Evolutionary conservation across 2,888 invertebrate species (phyloP), one percentile per base, ranked within the genome.

Genomic region (Slavum lentiscoides): DNA sequence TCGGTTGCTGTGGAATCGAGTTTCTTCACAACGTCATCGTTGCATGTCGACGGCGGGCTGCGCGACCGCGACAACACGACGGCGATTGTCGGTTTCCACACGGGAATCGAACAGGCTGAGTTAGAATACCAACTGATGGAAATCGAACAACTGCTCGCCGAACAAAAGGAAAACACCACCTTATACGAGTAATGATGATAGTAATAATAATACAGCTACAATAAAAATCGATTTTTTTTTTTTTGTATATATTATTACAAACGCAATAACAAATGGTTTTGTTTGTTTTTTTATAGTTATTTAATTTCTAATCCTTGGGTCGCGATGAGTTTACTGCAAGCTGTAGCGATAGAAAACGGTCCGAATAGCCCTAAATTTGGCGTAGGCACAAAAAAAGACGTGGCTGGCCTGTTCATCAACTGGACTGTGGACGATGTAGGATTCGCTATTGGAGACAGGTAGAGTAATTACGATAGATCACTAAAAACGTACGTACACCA

Each of bases 41-140:
- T n/a, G n/a, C n/a, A n/a, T n/a, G n/a, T n/a, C n/a, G n/a, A n/a
- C n/a, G n/a, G n/a, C n/a, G n/a, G n/a, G n/a, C n/a, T n/a, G n/a
- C n/a, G n/a, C n/a, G n/a, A n/a, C n/a, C n/a, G n/a, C n/a, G n/a
- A n/a, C n/a, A n/a, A n/a, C n/a, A n/a, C n/a, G n/a, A n/a, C n/a
- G n/a, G n/a, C n/a, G n/a, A n/a, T n/a, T n/a, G n/a, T n/a, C n/a
- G n/a, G n/a, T n/a, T n/a, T 95, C 82, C 95, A 96, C 87, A 92
- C 93, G 68, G 89, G 95, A 84, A 95, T 96, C 86, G 92, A 94
- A 85, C 95, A 95, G 86, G 96, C 96, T 0, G 96, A 96, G 87
- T 87, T 95, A 84, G 95, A 95, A 86, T 95, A 95, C 87, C 92
- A 94, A 86, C 88, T 95, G 84, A 93, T 95, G 84, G 92, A 93